Conservation (phyloP, 2,797 vertebrate genomes). For the Intellagama lesueurii region DNA sequence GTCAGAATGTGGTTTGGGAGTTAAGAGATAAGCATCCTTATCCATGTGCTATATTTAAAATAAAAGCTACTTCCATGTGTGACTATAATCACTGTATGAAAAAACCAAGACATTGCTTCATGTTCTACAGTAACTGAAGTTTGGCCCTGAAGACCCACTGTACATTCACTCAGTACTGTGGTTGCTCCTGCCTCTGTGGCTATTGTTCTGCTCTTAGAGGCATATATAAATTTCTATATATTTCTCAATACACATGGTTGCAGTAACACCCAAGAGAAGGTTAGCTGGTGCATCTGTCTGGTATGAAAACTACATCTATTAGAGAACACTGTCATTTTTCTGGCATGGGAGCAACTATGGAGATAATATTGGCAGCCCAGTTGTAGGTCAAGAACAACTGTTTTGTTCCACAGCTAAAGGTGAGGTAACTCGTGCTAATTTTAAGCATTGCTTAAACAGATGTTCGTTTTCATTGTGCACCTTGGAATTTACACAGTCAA, state of each 20-base stretch:
- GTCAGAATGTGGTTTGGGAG: too few species aligned
- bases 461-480: background rate
- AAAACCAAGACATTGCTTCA: too few species aligned
- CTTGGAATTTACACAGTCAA: conserved; percentile 31
- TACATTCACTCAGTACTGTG: background rate
- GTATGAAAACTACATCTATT: background rate
- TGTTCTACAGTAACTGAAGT: too few species aligned
- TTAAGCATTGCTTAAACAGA: conserved; percentile 15
- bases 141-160: background rate
- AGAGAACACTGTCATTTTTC: background rate
- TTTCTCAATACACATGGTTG: background rate
- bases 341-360: background rate
- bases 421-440: conserved; percentile 25
- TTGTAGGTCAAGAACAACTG: background rate
- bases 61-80: too few species aligned
- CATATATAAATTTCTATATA: background rate
- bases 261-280: background rate
- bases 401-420: conserved; percentile 27
- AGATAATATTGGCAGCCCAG: background rate
- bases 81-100: too few species aligned
- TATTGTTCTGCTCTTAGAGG: background rate
- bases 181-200: background rate
- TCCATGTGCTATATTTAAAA: too few species aligned
- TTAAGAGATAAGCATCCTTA: too few species aligned
- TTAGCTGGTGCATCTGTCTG: background rate